Base-by-base conservation (phyloP, 2,113 vertebrate species). In the Platysteira castanea region DNA sequence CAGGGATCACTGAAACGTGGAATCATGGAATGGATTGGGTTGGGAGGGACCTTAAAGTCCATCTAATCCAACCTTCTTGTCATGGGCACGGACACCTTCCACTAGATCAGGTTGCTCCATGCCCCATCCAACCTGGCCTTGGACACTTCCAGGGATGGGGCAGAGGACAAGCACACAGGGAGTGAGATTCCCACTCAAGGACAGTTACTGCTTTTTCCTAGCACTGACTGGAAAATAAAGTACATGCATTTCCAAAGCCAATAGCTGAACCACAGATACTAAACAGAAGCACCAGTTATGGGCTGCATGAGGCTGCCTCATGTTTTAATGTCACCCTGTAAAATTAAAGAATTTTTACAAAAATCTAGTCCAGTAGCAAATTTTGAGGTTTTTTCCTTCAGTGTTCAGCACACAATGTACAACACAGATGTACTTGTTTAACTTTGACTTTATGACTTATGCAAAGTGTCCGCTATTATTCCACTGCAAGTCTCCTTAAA, bases 371-470 rank as follows among this genome's bases (percentile, higher is more conserved):
- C 70, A 76, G 76, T 7, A 31, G 37, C 22, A 60, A 52, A 79
- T 84, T 84, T 49, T n/a, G 5, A 46, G 42, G 27, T 42, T 80
- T 91, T 77, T 76, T 63, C 41, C 64, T 21, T n/a, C 33, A 23
- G n/a, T 41, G 64, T 74, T 73, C 59, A 35, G 63, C n/a, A 65
- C n/a, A 84, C 49, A 42, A 57, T 60, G 69, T 77, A 65, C 80
- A 88, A 87, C 76, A 88, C 60, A 91, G 93, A 95, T 37, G 76
- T 93, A 84, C 86, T 93, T 96, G 95, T 96, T 96, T 93, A 96
- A 94, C 90, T 85, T 9, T 87, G 95, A 94, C 96, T 96, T 89
- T 94, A 79, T 95, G 84, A 93, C 95, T 95, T 96, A 96, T 92
- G 94, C 92, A 93, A 96, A 96, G 79, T 53, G 3, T 81, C 46